These are phyloP conservation scores for Chloroclystis v-ata DNA, from an alignment of 2,888 invertebrate genomes.

Conservation along the genomic window DNA sequence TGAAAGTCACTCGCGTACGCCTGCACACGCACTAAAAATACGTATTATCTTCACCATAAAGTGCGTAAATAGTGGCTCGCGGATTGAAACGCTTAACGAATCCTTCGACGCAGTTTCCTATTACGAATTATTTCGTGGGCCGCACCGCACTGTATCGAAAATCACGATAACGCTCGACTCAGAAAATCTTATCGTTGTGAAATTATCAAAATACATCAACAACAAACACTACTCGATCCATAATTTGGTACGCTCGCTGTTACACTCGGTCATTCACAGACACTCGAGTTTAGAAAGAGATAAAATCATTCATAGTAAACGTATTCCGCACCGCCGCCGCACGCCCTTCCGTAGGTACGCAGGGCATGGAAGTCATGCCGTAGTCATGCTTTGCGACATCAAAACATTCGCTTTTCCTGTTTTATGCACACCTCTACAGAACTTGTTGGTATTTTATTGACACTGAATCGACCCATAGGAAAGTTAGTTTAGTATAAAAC, in stretches of 20 bases:
- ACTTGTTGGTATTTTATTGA: constrained; percentile 38
- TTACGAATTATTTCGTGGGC: constrained; percentile 52
- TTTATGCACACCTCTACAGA: constrained; percentile 43
- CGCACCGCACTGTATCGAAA: constrained; percentile 45
- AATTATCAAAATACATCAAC: constrained; percentile 72
- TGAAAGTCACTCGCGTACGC: constrained; percentile 66
- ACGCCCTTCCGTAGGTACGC: constrained; percentile 71
- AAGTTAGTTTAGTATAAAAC: constrained; percentile 42
- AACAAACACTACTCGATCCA: constrained; percentile 74
- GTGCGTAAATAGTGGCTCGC: constrained; percentile 69
- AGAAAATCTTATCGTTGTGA: constrained; percentile 58
- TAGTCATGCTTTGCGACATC: constrained; percentile 66
- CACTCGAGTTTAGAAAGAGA: constrained; percentile 76
- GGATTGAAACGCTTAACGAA: constrained; percentile 58
- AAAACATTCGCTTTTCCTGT: constrained; percentile 63
- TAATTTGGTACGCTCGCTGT: constrained; percentile 74
- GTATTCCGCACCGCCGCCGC: constrained; percentile 61
- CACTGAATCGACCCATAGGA: constrained; percentile 48
- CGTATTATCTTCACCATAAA: constrained; percentile 66
- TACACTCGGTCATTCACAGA: constrained; percentile 77
- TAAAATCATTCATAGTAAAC: constrained; percentile 79
- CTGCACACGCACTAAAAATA: constrained; percentile 70
- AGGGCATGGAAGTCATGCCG: constrained; percentile 79
- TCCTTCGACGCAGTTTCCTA: constrained; percentile 54
- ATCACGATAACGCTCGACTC: constrained; percentile 59